These are phyloP conservation scores for Horisme vitalbata DNA, from an alignment of 2,888 invertebrate genomes.

Conservation along the genomic window DNA sequence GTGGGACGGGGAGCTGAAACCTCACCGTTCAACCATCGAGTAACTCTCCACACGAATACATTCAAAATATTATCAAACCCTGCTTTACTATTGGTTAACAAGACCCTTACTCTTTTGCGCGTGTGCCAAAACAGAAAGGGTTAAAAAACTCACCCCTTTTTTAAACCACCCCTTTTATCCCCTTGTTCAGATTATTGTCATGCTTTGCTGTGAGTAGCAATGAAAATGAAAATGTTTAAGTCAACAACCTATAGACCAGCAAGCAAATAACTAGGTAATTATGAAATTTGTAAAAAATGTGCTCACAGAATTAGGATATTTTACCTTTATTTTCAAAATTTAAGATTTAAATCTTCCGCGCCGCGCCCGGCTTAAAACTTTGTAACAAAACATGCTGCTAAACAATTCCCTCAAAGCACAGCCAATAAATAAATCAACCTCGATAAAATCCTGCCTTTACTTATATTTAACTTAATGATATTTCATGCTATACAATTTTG, in stretches of 20 bases:
- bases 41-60: conserved; percentile 60
- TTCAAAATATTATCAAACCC: conserved; percentile 62
- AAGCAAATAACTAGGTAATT: not conserved
- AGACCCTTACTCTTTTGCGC: conserved; percentile 72
- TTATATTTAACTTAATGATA: too few relatives aligned
- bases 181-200: conserved; percentile 45
- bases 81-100: conserved; percentile 69
- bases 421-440: too few relatives aligned
- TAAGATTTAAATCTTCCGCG: too few relatives aligned
- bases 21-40: conserved; percentile 45
- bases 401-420: too few relatives aligned
- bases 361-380: too few relatives aligned
- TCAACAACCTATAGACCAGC: not conserved
- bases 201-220: conserved; percentile 29
- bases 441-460: too few relatives aligned
- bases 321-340: too few relatives aligned
- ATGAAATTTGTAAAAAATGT: too few relatives aligned
- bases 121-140: conserved; percentile 80
- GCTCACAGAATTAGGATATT: too few relatives aligned
- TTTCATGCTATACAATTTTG: too few relatives aligned
- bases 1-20: conserved; percentile 43
- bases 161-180: conserved; percentile 58
- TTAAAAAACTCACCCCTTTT: conserved; percentile 74
- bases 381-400: too few relatives aligned
- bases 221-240: too few relatives aligned